These are phyloP conservation scores for Helicolenus hilgendorfi DNA, from an alignment of 2,797 vertebrate genomes.

Conservation along the genomic window DNA sequence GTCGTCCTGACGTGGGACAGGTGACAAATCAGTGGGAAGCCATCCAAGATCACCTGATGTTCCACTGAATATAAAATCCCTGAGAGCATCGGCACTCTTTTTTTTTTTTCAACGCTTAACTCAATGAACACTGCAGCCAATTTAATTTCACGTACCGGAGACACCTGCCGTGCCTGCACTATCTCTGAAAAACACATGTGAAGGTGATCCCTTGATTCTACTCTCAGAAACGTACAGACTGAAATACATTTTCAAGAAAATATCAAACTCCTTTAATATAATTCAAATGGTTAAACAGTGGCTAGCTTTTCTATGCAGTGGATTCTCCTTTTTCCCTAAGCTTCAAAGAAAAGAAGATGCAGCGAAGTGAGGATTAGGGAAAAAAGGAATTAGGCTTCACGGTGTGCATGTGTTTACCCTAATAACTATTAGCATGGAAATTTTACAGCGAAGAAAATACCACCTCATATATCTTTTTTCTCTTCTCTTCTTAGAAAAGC, in stretches of 20 bases:
- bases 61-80: conserved; percentile 19
- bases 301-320: conserved; percentile 41
- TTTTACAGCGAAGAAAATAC: conserved; percentile 43
- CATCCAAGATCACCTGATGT: conserved; percentile 69
- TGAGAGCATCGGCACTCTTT: background rate
- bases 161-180: conserved; percentile 62
- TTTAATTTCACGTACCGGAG: conserved; percentile 62
- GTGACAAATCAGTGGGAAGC: conserved; percentile 74
- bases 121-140: conserved; percentile 66
- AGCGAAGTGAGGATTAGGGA: conserved; percentile 65
- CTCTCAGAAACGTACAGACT: conserved; percentile 37
- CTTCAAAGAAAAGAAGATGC: conserved; percentile 70
- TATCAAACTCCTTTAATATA: conserved; percentile 73
- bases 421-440: conserved; percentile 72
- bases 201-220: conserved; percentile 47
- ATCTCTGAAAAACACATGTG: conserved; percentile 71
- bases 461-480: conserved; percentile 27
- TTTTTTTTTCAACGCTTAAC: conserved; percentile 45
- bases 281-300: conserved; percentile 65
- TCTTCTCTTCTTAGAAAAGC: conserved; percentile 43
- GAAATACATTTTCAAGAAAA: conserved; percentile 72
- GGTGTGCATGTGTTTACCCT: conserved; percentile 69
- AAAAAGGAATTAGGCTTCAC: conserved; percentile 76
- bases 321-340: conserved; percentile 47
- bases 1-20: conserved; percentile 22